Evolutionary conservation across 2,113 vertebrate genomes (phyloP).

Genomic region (Dipodomys spectabilis): DNA sequence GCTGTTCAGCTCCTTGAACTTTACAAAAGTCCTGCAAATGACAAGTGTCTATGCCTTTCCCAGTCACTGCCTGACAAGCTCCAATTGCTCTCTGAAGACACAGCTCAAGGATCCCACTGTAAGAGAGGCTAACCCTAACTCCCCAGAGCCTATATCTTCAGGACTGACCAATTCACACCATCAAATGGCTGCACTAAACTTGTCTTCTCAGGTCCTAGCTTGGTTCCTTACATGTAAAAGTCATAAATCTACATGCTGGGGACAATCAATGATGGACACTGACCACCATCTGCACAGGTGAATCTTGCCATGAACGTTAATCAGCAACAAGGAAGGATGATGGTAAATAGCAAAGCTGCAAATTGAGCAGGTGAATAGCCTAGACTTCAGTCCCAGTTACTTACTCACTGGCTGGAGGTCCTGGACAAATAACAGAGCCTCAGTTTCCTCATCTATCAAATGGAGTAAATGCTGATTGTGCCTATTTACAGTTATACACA

Average conservation of each 20-base stretch:
- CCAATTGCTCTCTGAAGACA: not conserved
- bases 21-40: not conserved
- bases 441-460: not conserved
- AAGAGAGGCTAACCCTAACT: not conserved
- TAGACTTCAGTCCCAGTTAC: no score
- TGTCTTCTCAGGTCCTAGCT: not conserved
- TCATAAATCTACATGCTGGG: not conserved
- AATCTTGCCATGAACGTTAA: not conserved
- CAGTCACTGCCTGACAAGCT: fast-evolving
- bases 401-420: not conserved
- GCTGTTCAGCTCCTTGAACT: not conserved
- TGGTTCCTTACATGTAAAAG: fast-evolving
- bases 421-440: not conserved
- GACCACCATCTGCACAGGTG: no score
- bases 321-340: not conserved
- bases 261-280: not conserved
- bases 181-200: not conserved
- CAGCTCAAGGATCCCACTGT: not conserved
- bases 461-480: not conserved
- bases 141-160: not conserved
- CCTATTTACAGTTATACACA: not conserved
- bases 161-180: not conserved
- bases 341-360: not conserved
- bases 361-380: not conserved
- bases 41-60: fast-evolving